Evolutionary conservation across 1,140 invertebrate species (phyloP), one percentile per base, ranked within the genome.

Genomic region (Drosophila grimshawi): DNA sequence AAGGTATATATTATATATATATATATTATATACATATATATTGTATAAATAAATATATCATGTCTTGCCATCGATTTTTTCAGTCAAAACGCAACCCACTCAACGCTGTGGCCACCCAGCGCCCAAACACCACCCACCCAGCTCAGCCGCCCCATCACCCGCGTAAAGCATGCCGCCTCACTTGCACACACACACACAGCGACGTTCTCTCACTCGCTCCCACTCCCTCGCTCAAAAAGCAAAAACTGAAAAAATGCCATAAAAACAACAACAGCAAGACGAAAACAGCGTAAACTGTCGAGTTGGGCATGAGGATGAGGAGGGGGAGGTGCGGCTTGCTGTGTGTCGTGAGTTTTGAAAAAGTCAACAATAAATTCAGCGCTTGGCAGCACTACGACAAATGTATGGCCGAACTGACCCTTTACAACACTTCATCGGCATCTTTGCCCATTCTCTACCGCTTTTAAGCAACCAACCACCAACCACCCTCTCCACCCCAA

Each of bases 31-130:
- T 45, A 55, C 35, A 46, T 35, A 33, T 19, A 46, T 35, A 33
- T 19, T 19, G 0, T 30, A 45, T 35, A 45, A 10, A 29, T 19
- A 41, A 30, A 27, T 59, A 39, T 74, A 43, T 74, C 52, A 56
- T 69, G 71, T 69, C 67, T 75, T 70, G 63, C 57, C 63, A 75
- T 75, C 72, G 72, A 75, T 75, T 75, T 75, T 70, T 75, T 70
- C 49, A 11, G 43, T 43, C 65, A 68, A 53, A 63, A 66, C 39
- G 32, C 37, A 45, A 55, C 53, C 32, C 53, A 29, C 48, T n/a
- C 43, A 51, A 51, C n/a, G 11, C 10, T 32, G 4, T 19, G 19
- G 0, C 19, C 39, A n/a, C 11, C 43, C 43, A 62, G 39, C 63
- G 5, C 35, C 56, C 30, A 29, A 53, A 7, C 41, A 43, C 39